Evolutionary conservation across 2,888 invertebrate genomes (phyloP).

Genomic region (Euphydryas editha): DNA sequence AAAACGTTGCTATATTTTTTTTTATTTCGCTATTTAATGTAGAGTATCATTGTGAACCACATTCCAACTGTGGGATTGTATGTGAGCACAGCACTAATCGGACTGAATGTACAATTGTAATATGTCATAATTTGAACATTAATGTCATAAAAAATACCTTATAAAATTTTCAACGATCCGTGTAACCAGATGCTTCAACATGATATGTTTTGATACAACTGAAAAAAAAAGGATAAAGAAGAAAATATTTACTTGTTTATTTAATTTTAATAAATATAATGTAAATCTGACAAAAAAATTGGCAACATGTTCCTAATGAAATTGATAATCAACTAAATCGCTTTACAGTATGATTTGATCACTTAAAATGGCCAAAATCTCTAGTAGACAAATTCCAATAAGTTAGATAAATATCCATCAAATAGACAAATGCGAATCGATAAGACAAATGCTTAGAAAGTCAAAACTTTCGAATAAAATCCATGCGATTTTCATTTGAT

Average conservation of each 20-base stretch:
- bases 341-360: neutral
- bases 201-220: no score
- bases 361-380: neutral
- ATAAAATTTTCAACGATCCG: no score
- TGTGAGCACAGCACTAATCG: neutral
- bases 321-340: neutral
- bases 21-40: neutral
- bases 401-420: neutral
- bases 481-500: neutral
- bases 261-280: no score
- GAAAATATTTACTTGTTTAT: neutral
- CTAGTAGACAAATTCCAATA: neutral
- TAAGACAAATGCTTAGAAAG: no score
- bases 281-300: no score
- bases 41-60: constrained; percentile 24
- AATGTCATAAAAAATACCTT: neutral
- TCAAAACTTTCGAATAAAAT: neutral
- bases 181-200: no score
- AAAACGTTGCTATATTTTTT: neutral
- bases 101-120: neutral
- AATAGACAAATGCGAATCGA: no score
- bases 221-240: neutral
- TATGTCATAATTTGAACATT: neutral
- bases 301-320: neutral
- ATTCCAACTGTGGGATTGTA: constrained; percentile 32